Conservation (phyloP, 2,888 invertebrate genomes). For the Tenthredo mesomela region DNA sequence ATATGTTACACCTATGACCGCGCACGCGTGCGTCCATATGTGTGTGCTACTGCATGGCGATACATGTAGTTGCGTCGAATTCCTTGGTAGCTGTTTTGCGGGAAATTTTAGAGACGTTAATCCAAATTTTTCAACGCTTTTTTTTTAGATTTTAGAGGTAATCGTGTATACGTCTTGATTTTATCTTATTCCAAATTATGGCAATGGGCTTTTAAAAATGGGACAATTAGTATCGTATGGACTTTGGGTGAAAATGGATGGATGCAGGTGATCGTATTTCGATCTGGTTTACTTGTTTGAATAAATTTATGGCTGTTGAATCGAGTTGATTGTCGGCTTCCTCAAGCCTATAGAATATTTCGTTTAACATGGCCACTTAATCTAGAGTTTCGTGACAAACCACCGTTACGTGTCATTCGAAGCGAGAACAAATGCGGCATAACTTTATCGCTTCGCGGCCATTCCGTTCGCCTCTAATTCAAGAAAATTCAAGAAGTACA, state of each 20-base stretch:
- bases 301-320: conserved; percentile 3
- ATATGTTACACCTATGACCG: conserved; percentile 75
- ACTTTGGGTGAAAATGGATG: neutral
- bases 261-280: neutral
- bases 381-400: conserved; percentile 43
- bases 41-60: conserved; percentile 11
- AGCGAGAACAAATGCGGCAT: conserved; percentile 45
- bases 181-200: neutral
- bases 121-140: neutral
- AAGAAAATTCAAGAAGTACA: neutral
- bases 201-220: neutral
- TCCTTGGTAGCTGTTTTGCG: neutral
- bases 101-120: neutral
- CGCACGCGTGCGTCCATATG: conserved; percentile 38
- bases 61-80: conserved; percentile 8
- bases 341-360: conserved; percentile 1
- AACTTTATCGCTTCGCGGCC: conserved; percentile 30
- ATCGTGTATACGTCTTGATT: too few species aligned
- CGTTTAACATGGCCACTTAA: conserved; percentile 35
- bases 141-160: neutral
- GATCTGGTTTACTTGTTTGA: neutral
- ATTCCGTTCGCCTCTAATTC: neutral
- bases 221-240: neutral
- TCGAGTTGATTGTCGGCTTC: conserved; percentile 39
- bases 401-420: conserved; percentile 42